Base-by-base conservation (phyloP, 2,113 vertebrate species). In the Leptosomus discolor region DNA sequence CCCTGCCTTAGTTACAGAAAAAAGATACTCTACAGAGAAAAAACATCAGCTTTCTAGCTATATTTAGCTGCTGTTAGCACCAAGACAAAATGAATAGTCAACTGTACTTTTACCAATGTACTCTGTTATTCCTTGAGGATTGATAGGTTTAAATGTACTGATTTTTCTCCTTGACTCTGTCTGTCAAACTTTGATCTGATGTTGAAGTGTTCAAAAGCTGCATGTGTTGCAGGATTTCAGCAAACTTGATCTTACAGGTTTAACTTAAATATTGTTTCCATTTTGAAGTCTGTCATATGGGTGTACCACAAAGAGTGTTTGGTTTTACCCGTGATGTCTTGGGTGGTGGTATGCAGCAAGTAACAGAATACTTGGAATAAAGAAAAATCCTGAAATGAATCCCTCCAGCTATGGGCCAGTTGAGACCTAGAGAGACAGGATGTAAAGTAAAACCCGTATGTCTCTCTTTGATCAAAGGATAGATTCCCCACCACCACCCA, bases 361-460 rank as follows among this genome's bases (percentile, higher is more conserved):
- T 98, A 98, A 98, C 96, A 97, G 97, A 98, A 98, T 97, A 97
- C 98, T 94, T 69, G 92, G 90, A 98, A 97, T 98, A 98, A 98
- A 98, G 97, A 97, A 97, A 94, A 95, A 85, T 94, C 74, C 94
- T 98, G 98, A 98, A 98, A 98, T 97, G 79, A 96, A 98, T 98
- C 98, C 98, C 95, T 94, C 53, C 57, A 96, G 97, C 98, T 95
- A 98, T 98, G 91, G 96, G 96, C 94, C 95, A 93, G 94, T 92
- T 94, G 92, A 96, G 96, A 98, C 92, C 21, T 9, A 82, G 93
- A 92, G 96, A 98, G 98, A 97, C 97, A 98, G 97, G 95, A 98
- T 98, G 98, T 98, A 98, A 98, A 98, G 95, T 96, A 98, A 98
- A 98, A 98, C 98, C 98, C 97, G 97, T 95, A 90, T 94, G 97